Evolutionary conservation across 2,888 invertebrate species (phyloP), one percentile per base, ranked within the genome.

Genomic region (Alcis repandata): DNA sequence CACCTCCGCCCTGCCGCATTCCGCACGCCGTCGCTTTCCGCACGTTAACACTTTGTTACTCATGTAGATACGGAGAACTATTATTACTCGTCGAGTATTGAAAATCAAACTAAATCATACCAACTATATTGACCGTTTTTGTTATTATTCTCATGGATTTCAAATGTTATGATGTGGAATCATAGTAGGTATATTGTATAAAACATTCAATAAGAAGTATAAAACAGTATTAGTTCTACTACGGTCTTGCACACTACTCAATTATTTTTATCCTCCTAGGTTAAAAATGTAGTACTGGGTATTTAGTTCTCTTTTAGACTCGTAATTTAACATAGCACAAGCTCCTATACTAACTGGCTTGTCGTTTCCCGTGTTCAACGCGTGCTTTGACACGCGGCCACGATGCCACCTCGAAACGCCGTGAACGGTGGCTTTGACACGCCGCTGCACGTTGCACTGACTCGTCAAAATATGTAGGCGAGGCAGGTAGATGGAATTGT

Each of bases 1-100:
- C 74, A 59, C 67, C 68, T 67, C 61, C 52, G 56, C 49, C 36
- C 22, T 36, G 63, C 67, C 67, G 59, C 57, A 67, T 60, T 59
- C 69, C 67, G 58, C 67, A 68, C 57, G 59, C 48, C 40, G 63
- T 49, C 49, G 53, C 59, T 62, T 62, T 52, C 56, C 64, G 58
- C 57, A 59, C 41, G 58, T 53, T 54, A 53, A 33, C 48, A 48
- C 41, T 22, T 17, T 33, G 32, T 1, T 59, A 65, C 56, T 15
- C 2, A 1, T n/a, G 27, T 3, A 52, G 51, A n/a, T 27, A 3
- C 2, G 53, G 52, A 6, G 7, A 2, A 46, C 11, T 36, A 9
- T 27, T 41, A 27, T 41, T 41, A 43, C 22, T 41, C 38, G 13
- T 38, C 1, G n/a, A 4, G 11, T 15, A n/a, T 38, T 4, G 1